Evolutionary conservation across 1,140 invertebrate genomes (phyloP).

Genomic region (Formica selysi): DNA sequence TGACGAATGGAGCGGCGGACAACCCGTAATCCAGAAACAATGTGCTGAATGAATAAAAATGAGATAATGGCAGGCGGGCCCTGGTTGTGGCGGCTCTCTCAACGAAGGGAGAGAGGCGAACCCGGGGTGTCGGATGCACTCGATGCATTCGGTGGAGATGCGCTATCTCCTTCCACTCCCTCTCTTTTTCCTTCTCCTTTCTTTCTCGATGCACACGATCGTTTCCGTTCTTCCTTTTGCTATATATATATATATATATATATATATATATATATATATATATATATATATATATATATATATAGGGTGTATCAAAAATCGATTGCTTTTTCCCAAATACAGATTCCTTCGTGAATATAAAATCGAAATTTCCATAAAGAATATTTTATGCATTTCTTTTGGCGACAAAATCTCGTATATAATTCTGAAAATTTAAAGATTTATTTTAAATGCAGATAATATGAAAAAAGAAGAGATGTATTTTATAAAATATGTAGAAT

Average conservation of each 20-base stretch:
- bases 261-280: neutral
- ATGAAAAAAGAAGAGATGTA: neutral
- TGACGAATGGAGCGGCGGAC: slow-evolving; percentile 76
- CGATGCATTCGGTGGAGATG: slow-evolving; percentile 45
- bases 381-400: slow-evolving; percentile 19
- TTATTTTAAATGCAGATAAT: neutral
- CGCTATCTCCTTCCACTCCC: neutral
- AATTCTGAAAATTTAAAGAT: slow-evolving; percentile 5
- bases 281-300: neutral
- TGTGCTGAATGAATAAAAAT: slow-evolving; percentile 79
- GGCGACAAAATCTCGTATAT: neutral
- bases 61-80: slow-evolving; percentile 72
- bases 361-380: slow-evolving; percentile 1
- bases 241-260: neutral
- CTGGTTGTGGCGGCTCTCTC: slow-evolving; percentile 25
- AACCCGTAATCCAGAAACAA: slow-evolving; percentile 78
- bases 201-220: slow-evolving; percentile 28
- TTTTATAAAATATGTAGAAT: neutral
- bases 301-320: slow-evolving; percentile 26
- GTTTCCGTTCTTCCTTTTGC: slow-evolving; percentile 25
- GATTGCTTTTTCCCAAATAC: neutral
- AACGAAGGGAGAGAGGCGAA: slow-evolving; percentile 32
- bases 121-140: slow-evolving; percentile 58
- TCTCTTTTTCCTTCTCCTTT: neutral
- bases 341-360: neutral